A percentile compares a stretch with the other conserved stretches of the same genome.
phyloP scores from a whole-genome alignment of 2,888 invertebrate genomes.

The Mystacides longicornis region DNA sequence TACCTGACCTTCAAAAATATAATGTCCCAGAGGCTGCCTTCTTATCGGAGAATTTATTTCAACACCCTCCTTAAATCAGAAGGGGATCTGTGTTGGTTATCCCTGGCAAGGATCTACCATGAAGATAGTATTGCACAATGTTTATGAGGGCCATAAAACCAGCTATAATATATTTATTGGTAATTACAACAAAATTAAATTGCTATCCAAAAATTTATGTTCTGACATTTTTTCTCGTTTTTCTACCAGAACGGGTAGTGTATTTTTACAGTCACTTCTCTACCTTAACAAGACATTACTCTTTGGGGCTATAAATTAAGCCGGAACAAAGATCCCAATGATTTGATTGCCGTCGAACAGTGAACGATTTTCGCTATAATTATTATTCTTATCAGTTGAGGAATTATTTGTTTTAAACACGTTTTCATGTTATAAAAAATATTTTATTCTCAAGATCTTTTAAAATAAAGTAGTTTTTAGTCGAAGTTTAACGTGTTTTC shows the following conservation, averaged over 20 bases:
- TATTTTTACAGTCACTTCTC: conserved; percentile 1
- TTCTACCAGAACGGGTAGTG: neutral
- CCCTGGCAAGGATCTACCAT: neutral
- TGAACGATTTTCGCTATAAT: too few relatives aligned
- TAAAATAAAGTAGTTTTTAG: too few relatives aligned
- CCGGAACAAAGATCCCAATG: neutral
- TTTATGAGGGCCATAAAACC: conserved; percentile 11
- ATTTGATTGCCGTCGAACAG: too few relatives aligned
- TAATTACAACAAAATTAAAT: conserved; percentile 12
- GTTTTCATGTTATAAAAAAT: too few relatives aligned
- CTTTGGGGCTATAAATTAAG: neutral
- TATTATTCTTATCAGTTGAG: too few relatives aligned
- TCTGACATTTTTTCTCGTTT: neutral
- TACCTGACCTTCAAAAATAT: neutral
- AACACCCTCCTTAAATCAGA: conserved; percentile 1
- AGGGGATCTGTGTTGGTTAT: conserved; percentile 1
- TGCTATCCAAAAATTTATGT: conserved; percentile 10
- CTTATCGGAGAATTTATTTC: conserved; percentile 1
- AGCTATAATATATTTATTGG: conserved; percentile 15
- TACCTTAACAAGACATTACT: neutral
- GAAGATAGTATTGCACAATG: conserved; percentile 3
- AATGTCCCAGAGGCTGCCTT: neutral
- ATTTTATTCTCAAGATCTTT: too few relatives aligned
- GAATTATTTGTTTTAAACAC: too few relatives aligned
- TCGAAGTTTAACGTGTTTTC: too few relatives aligned